Evolutionary conservation across 2,797 vertebrate species (phyloP), one percentile per base, ranked within the genome.

Genomic region (Holocentrus rufus): DNA sequence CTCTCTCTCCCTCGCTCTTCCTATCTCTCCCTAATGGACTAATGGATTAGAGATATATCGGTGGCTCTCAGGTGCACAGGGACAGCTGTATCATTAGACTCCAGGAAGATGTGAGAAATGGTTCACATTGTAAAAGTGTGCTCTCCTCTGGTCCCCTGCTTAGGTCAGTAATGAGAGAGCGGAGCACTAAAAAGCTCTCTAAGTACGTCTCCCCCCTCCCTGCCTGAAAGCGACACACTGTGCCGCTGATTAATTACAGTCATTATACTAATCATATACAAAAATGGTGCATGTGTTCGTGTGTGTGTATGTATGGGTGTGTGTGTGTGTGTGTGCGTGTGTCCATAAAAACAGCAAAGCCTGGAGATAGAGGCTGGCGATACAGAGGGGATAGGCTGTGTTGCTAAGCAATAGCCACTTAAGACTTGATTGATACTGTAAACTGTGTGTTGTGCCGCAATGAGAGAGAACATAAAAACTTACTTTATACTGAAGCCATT

Each of bases 391-490:
- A 11, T 69, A 73, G 69, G 47, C 66, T 69, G 74, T 72, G 88
- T 92, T 91, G 88, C 90, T 88, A 85, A 84, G 92, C 87, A 88
- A 90, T 88, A 79, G 74, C 72, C 84, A 84, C 78, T 85, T 82
- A 79, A 57, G 64, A 60, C 47, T 70, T 82, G 72, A 84, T 83
- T 85, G 75, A 89, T 84, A 79, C 64, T 64, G 67, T 84, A 83
- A 82, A 87, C 39, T 77, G 65, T 58, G 23, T 59, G 68, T 62
- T 49, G 66, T 56, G 79, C 64, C 36, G 34, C 52, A 75, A 47
- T 69, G 57, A 72, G 53, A 64, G 61, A 23, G 42, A 44, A 73
- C 58, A 59, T 72, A 74, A 87, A 86, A 85, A 65, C 68, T 68
- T 39, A 64, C 79, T 86, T 83, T 49, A 59, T 71, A 34, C 63